Evolutionary conservation across 1,140 invertebrate species (phyloP).

Genomic region (Lethrus apterus): DNA sequence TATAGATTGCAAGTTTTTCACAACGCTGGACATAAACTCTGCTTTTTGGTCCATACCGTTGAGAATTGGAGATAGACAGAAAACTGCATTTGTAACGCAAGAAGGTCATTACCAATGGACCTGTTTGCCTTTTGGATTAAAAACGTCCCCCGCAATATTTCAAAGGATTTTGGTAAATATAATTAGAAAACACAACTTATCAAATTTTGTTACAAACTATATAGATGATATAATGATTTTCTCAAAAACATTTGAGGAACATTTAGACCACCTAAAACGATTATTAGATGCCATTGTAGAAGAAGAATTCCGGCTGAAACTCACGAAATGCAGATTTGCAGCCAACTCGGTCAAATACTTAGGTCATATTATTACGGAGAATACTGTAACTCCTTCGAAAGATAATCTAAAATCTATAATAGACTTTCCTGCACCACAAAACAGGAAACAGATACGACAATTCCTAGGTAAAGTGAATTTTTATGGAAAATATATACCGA

Average conservation of each 20-base stretch:
- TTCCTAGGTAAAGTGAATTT: not conserved
- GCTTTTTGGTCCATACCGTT: constrained; percentile 38
- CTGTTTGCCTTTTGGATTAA: constrained; percentile 25
- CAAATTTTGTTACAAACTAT: constrained; percentile 26
- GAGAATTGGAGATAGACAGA: constrained; percentile 5
- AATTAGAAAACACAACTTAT: constrained; percentile 31
- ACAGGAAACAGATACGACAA: not conserved
- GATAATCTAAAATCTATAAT: too few species aligned
- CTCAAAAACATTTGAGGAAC: constrained; percentile 32
- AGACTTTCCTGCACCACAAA: constrained; percentile 6
- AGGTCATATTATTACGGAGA: constrained; percentile 27
- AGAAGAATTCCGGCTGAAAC: constrained; percentile 27
- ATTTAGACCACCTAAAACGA: constrained; percentile 29
- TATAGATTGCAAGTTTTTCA: constrained; percentile 33
- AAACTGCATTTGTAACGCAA: constrained; percentile 6
- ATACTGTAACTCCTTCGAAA: too few species aligned
- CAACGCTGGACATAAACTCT: constrained; percentile 36
- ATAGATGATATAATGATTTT: constrained; percentile 37
- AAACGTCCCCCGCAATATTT: constrained; percentile 36
- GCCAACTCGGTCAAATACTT: constrained; percentile 26
- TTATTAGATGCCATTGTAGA: constrained; percentile 28
- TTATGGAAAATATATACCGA: not conserved
- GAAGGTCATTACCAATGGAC: constrained; percentile 4
- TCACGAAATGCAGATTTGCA: constrained; percentile 28
- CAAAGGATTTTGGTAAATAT: constrained; percentile 34